Percentiles rank a stretch among this genome's conserved stretches.
phyloP scores from a whole-genome alignment of 2,888 invertebrate genomes.

The Atethmia centrago region DNA sequence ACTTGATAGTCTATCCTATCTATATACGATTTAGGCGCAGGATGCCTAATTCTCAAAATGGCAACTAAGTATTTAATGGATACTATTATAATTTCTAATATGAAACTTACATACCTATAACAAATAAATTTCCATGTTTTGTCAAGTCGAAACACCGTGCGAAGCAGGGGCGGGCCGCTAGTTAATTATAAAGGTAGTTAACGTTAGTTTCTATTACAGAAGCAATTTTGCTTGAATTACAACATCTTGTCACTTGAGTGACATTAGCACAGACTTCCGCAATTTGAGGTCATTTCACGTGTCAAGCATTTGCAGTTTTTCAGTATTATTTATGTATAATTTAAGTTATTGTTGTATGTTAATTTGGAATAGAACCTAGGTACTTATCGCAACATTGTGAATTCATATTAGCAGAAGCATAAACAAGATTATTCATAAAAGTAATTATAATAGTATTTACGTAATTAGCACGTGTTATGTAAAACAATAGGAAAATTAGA shows the following conservation, averaged over 20 bases:
- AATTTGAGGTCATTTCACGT: slow-evolving; percentile 8
- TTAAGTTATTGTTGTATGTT: slow-evolving; percentile 30
- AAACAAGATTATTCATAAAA: not conserved
- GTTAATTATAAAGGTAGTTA: not conserved
- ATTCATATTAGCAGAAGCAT: not conserved
- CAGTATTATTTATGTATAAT: slow-evolving; percentile 12
- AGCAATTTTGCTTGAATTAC: slow-evolving; percentile 5
- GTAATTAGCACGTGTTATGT: not conserved
- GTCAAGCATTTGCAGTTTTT: slow-evolving; percentile 27
- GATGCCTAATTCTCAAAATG: no score
- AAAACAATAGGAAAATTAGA: slow-evolving; percentile 2
- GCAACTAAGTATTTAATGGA: no score
- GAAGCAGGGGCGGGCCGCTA: no score
- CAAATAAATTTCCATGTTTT: no score
- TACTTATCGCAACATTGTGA: not conserved
- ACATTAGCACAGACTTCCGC: not conserved
- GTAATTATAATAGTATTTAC: slow-evolving; percentile 3
- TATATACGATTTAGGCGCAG: no score
- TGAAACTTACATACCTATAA: no score
- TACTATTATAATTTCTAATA: no score
- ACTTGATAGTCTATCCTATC: not conserved
- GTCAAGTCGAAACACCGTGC: no score
- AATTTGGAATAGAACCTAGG: slow-evolving; percentile 10
- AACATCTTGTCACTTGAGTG: slow-evolving; percentile 14
- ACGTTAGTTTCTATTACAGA: not conserved